Evolutionary conservation across 2,797 vertebrate genomes (phyloP), one percentile per base, ranked within the genome.

Genomic region (Syngnathus rostellatus): DNA sequence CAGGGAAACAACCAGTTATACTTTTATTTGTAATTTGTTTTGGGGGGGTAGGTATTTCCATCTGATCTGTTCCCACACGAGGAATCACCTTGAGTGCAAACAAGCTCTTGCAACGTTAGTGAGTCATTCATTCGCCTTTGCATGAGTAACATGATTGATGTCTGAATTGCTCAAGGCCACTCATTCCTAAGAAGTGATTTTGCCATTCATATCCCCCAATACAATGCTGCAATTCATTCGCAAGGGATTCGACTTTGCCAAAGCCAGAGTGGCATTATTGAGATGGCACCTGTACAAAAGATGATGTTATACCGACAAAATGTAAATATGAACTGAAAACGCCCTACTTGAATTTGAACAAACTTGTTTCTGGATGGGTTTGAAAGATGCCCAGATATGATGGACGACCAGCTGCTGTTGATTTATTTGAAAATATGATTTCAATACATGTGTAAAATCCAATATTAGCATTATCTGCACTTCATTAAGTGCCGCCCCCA

Each of bases 121-220:
- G 87, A 85, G 73, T 89, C 85, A 82, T 73, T 68, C 11, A 1
- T 67, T 75, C 67, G 76, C 74, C 73, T 71, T 83, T 64, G n/a
- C 55, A 73, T 71, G 83, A 85, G 75, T 81, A 82, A 82, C 80
- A 72, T 74, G 67, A 78, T 71, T 23, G 63, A 71, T 69, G 72
- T 83, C 80, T 79, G 77, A 84, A 83, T 77, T 65, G 86, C 87
- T 86, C 84, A 86, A 83, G 85, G 86, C 85, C 76, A 77, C 80
- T 87, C 83, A 87, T 88, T 89, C 86, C 80, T 83, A 77, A 83
- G 83, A 77, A 76, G 81, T 83, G 81, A 86, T 86, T 83, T 81
- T 72, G 73, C 79, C 69, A 71, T 75, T 82, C 80, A 74, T 62
- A 84, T 83, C 79, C 64, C 79, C 64, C 61, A 57, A 77, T 78